A percentile compares a stretch with the other conserved stretches of the same genome.
Conservation (phyloP, 1,140 invertebrate species). For the Rhyacophila brunnea region DNA sequence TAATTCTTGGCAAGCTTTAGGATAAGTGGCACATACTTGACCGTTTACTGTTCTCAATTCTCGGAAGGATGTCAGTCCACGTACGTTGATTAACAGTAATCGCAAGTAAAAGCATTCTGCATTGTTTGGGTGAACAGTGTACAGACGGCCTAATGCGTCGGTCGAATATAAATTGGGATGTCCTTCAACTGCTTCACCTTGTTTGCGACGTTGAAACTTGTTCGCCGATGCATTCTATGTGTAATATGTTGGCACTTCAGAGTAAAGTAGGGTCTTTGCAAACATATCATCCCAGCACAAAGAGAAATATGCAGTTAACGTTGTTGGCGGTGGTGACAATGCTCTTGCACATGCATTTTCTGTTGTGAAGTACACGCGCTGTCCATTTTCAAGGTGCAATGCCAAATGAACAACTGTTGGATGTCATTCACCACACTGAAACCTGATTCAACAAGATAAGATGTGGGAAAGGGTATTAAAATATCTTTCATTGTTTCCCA, state of each 20-base stretch:
- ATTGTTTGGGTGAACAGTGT: conserved; percentile 3
- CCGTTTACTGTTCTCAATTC: conserved; percentile 20
- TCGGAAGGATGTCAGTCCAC: not conserved
- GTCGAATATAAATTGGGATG: too few species aligned
- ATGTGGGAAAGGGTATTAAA: too few species aligned
- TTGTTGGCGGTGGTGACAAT: conserved; percentile 16
- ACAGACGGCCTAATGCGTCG: not conserved
- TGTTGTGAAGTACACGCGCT: conserved; percentile 42
- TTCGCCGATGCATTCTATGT: conserved; percentile 33
- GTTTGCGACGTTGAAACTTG: not conserved
- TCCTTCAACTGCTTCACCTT: not conserved
- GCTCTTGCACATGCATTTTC: conserved; percentile 27
- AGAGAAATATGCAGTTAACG: conserved; percentile 41
- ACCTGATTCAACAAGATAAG: too few species aligned
- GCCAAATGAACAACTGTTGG: conserved; percentile 42
- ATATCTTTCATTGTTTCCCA: too few species aligned
- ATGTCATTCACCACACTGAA: too few species aligned
- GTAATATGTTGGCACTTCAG: too few species aligned
- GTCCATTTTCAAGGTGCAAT: conserved; percentile 46
- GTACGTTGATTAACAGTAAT: not conserved
- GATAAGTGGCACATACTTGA: not conserved
- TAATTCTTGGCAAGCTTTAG: conserved; percentile 14
- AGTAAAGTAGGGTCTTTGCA: conserved; percentile 5
- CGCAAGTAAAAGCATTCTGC: conserved; percentile 4
- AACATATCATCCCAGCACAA: conserved; percentile 27